Base-by-base conservation (phyloP, 2,113 vertebrate genomes). In the Egretta garzetta region DNA sequence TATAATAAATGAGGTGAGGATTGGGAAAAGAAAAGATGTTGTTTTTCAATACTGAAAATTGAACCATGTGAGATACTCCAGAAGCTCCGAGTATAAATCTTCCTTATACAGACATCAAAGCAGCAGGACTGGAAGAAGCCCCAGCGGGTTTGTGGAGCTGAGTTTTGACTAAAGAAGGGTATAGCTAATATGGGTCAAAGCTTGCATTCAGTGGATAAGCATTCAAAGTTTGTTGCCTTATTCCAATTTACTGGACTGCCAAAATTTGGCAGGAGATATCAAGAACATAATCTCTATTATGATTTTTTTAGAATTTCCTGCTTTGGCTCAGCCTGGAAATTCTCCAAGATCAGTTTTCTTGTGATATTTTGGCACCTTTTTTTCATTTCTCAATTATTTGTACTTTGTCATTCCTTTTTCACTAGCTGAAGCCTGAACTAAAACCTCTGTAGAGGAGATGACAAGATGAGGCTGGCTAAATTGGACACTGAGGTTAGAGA, bases 71-170 rank as follows among this genome's bases (percentile, higher is more conserved):
- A 87, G 52, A 92, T 64, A 50, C 22, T 80, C 43, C 37, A 82
- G 81, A 88, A 92, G 39, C 64, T 86, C 77, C 1, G 5, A 72
- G 19, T 60, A 80, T 63, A 93, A 93, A 93, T 91, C 96, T 97
- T 88, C 86, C 68, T 96, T 95, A 95, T 90, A 86, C 84, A 95
- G 96, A 94, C 94, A 96, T 97, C 96, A 98, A 97, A 98, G 97
- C 30, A 12, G 93, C 86, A 92, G 83, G 24, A 89, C 32, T 85
- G 22, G 67, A 93, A 85, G 55, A 94, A 87, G 23, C 62, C 94
- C 60, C 66, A 43, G 79, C 70, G 63, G 74, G 47, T 32, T 68
- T 85, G 59, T 73, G 86, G 17, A 94, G 35, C 49, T 66, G 53
- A 87, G 53, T 93, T 96, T 96, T 96, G 91, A 88, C 95, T 95